Percentiles rank a stretch among this genome's conserved stretches.
Evolutionary conservation across 2,113 vertebrate species (phyloP).

Genomic region (Malurus cyaneus): DNA sequence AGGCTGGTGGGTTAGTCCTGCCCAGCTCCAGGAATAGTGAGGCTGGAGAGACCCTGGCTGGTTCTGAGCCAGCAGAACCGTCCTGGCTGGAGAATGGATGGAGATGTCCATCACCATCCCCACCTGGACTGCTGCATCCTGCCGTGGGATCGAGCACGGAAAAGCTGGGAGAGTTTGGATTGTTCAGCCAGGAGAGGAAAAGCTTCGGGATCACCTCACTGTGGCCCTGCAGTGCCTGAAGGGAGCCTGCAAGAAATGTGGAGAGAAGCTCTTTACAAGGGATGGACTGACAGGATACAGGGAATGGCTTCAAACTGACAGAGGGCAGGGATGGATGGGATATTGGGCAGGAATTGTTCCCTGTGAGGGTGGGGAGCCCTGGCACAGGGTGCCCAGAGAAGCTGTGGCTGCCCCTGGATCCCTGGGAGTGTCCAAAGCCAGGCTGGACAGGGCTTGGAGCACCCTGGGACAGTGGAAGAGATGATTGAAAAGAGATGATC

Average conservation of each 20-base stretch:
- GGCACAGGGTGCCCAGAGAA: not conserved
- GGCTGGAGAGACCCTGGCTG: not conserved
- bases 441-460: fast-evolving
- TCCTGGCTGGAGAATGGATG: not conserved
- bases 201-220: not conserved
- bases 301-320: not conserved
- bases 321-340: not conserved
- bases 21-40: fast-evolving
- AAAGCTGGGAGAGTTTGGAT: not conserved
- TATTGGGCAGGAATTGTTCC: not conserved
- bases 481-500: fast-evolving
- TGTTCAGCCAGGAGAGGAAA: not conserved
- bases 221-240: not conserved
- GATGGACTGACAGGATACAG: not conserved
- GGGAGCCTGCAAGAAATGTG: not conserved
- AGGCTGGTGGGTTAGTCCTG: not conserved
- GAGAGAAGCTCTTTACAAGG: not conserved
- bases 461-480: fast-evolving
- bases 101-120: fast-evolving
- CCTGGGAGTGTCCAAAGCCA: not conserved
- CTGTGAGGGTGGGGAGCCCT: not conserved
- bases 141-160: not conserved
- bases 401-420: not conserved
- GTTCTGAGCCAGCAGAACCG: not conserved
- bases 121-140: not conserved